A percentile compares a stretch with the other conserved stretches of the same genome.
Conservation (phyloP, 2,113 vertebrate genomes). For the Sceloporus undulatus region DNA sequence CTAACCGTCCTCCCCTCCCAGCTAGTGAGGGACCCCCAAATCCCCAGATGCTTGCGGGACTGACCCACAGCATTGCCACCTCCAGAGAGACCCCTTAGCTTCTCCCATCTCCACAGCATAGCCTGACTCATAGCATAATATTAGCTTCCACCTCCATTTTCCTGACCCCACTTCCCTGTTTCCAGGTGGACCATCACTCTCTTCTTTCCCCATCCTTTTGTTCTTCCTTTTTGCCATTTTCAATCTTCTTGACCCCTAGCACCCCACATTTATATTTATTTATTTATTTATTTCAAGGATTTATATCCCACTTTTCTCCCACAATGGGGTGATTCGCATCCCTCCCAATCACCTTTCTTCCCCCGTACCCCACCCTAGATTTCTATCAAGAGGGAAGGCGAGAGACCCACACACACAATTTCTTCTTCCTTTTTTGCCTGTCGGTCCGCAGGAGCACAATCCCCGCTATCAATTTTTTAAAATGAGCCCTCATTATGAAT, state of each 20-base stretch:
- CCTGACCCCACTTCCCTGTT: background rate
- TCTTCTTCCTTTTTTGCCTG: background rate
- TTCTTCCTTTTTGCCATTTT: no score
- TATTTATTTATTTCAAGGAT: no score
- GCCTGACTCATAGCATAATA: no score
- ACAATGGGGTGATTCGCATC: no score
- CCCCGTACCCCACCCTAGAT: no score
- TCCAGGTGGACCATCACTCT: no score
- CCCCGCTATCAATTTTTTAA: slow-evolving; percentile 25
- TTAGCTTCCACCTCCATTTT: background rate
- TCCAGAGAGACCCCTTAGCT: no score
- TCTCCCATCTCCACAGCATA: background rate
- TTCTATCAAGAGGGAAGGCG: no score
- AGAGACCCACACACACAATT: background rate
- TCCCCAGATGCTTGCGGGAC: background rate
- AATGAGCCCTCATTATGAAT: slow-evolving; percentile 28
- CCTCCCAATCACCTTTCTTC: rapidly evolving
- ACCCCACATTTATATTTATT: no score
- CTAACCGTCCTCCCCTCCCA: background rate
- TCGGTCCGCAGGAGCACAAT: background rate
- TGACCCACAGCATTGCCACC: background rate
- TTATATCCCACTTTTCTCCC: no score
- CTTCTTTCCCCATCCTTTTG: background rate
- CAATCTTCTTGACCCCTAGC: no score
- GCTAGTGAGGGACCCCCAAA: background rate